Base-by-base conservation (phyloP, 1,140 invertebrate species). In the Sitophilus oryzae region DNA sequence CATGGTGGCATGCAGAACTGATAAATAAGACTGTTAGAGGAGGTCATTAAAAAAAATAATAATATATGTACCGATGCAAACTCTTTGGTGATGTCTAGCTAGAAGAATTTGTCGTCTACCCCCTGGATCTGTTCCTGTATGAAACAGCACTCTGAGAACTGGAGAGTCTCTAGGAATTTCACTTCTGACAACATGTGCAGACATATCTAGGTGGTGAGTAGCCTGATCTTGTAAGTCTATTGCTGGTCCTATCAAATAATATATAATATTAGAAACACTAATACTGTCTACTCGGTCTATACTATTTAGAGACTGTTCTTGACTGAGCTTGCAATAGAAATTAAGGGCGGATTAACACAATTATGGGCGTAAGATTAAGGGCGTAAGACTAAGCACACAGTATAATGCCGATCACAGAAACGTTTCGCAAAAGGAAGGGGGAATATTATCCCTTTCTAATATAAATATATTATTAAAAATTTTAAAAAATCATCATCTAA, bases 171-270 rank as follows among this genome's bases (percentile, higher is more conserved):
- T 79, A 1, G 88, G 82, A 10, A 95, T 79, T 61, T 85, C 85
- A n/a, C 78, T 74, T 0, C 88, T 84, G 0, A 95, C 91, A n/a
- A 94, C 72, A 69, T 94, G 90, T 0, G 92, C 92, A 6, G 88
- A 92, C 71, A 95, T 86, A 65, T 94, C 91, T 48, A 93, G 71
- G 66, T 89, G 83, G 57, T 86, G 79, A 1, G 84, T 81, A 0
- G 83, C 80, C 3, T 85, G 74, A 40, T 84, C 79, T 72, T 86
- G 83, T 3, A 84, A 71, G 64, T 87, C 84, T 41, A 75, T 73
- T 41, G 65, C 53, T 70, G 72, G 61, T 68, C 67, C 66, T 69
- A 14, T 10, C n/a, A n/a, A n/a, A n/a, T n/a, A n/a, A n/a, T n/a
- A n/a, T n/a, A n/a, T n/a, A n/a, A n/a, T n/a, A n/a, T n/a, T n/a